Evolutionary conservation across 2,113 vertebrate genomes (phyloP), one percentile per base, ranked within the genome.

Genomic region (Pogonocichla stellata): DNA sequence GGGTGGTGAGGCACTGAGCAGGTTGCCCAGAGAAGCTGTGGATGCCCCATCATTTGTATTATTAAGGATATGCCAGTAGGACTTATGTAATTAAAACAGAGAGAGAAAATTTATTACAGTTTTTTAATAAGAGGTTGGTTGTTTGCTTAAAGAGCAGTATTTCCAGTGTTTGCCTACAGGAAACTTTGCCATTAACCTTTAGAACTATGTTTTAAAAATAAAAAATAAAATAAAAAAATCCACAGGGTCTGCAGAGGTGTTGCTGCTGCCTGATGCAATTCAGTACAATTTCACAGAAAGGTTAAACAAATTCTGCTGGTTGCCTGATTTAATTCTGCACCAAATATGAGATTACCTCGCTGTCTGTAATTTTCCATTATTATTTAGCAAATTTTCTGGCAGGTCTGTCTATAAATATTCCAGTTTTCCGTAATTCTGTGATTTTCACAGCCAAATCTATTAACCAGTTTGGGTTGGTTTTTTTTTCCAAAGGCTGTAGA

Each of bases 351-450:
- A 89, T 78, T 38, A 86, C 42, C 80, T 91, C 82, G 62, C 47
- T 92, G 70, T 62, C 86, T 91, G 73, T 77, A 96, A 94, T 95
- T 94, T 95, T 92, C 89, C 43, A 43, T 87, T 95, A 92, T 89
- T 92, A 94, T 92, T 95, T 95, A 89, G 92, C 80, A 79, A 91
- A 87, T 34, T 89, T 58, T 72, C 36, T 82, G 42, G 45, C 54
- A 91, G 26, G 50, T 65, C 61, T 87, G 65, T 48, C 73, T 88
- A 90, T 77, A 94, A 94, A 92, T 92, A 82, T 77, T 94, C 29
- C 83, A 70, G 5, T 72, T 96, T 93, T 92, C 67, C 80, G 70
- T 78, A 93, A 93, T 93, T 82, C 70, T 95, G 42, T 66, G 62
- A 69, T 62, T 96, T 92, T 85, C 74, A 90, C 45, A 91, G 91